Percentiles rank a stretch among this genome's conserved stretches.
Evolutionary conservation across 2,797 vertebrate genomes (phyloP).

Genomic region (Ctenopoma multispine): DNA sequence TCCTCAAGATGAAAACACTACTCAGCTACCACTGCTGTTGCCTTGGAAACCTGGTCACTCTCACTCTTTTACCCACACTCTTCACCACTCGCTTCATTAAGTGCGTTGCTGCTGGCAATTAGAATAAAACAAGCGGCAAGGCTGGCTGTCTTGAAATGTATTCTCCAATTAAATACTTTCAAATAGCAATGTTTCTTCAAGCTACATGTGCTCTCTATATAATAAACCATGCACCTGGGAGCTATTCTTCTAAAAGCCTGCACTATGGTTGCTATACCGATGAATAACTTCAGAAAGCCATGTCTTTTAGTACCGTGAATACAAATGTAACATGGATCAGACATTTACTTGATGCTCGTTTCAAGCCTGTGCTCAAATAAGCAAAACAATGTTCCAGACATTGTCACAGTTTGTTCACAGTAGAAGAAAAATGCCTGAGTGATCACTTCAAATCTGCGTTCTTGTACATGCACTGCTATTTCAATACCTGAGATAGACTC

Average conservation of each 20-base stretch:
- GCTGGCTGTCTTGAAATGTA: constrained; percentile 84
- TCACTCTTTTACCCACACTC: constrained; percentile 79
- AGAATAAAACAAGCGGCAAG: constrained; percentile 85
- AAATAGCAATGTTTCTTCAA: constrained; percentile 77
- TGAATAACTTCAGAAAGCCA: constrained; percentile 61
- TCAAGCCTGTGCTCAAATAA: constrained; percentile 42
- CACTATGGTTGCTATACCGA: constrained; percentile 52
- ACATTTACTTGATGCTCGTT: constrained; percentile 49
- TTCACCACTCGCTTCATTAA: constrained; percentile 86
- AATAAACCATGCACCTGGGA: constrained; percentile 78
- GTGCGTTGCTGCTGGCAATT: constrained; percentile 85
- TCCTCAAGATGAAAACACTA: constrained; percentile 85
- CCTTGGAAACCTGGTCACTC: constrained; percentile 87
- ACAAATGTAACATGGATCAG: constrained; percentile 58
- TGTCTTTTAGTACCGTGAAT: constrained; percentile 58
- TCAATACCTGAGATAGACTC: constrained; percentile 18
- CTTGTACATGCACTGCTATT: constrained; percentile 19
- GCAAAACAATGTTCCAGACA: constrained; percentile 59
- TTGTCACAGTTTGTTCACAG: constrained; percentile 52
- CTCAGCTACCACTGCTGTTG: constrained; percentile 83
- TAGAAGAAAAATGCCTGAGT: constrained; percentile 30
- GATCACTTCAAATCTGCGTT: constrained; percentile 54
- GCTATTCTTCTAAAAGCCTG: constrained; percentile 58
- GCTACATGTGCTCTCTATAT: constrained; percentile 77
- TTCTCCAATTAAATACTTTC: constrained; percentile 87